These are phyloP conservation scores for Acinonyx jubatus DNA, from an alignment of 2,113 vertebrate species.

Conservation along the genomic window DNA sequence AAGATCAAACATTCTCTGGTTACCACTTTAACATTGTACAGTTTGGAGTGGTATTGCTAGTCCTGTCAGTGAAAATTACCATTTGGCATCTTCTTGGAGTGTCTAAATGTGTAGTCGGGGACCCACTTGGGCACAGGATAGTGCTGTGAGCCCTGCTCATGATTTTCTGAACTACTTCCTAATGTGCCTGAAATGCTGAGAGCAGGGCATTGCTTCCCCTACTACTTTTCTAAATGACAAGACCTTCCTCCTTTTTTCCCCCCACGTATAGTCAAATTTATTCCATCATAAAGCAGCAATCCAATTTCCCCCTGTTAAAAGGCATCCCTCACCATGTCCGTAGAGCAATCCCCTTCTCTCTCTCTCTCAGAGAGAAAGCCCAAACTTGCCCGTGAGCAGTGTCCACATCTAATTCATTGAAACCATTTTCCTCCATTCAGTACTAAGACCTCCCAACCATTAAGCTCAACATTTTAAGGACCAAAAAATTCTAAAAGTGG, in stretches of 20 bases:
- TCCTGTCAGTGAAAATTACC: neutral
- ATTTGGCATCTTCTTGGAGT: neutral
- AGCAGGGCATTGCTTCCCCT: neutral
- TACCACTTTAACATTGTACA: neutral
- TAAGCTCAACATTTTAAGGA: neutral
- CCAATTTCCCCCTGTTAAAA: neutral
- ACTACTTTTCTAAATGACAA: neutral
- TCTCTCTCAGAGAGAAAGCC: neutral
- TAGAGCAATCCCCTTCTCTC: neutral
- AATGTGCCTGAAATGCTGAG: neutral
- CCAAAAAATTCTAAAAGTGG: neutral
- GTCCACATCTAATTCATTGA: neutral
- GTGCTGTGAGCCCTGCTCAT: neutral
- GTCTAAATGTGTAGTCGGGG: neutral
- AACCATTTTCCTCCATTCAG: neutral
- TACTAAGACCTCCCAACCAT: neutral
- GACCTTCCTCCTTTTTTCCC: neutral
- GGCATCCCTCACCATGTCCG: neutral
- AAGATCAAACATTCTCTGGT: neutral
- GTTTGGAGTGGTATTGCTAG: neutral
- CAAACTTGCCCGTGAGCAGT: neutral
- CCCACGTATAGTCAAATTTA: neutral
- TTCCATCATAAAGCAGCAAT: neutral
- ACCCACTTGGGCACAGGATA: neutral
- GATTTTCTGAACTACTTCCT: neutral